Conservation (phyloP, 2,113 vertebrate species). For the Hystrix brachyura region DNA sequence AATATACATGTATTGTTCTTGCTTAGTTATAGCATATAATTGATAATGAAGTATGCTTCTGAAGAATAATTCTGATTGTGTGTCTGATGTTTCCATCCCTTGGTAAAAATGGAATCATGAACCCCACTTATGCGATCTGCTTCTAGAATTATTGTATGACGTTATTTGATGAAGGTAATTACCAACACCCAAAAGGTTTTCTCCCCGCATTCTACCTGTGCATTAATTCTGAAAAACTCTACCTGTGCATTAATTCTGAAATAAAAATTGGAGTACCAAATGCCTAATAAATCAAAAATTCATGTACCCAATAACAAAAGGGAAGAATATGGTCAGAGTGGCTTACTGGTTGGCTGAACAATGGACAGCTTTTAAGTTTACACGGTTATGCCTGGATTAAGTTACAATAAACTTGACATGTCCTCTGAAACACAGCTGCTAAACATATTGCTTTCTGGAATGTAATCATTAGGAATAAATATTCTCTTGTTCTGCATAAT, state of each 20-base stretch:
- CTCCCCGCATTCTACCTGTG: constrained; percentile 41
- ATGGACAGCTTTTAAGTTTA: constrained; percentile 70
- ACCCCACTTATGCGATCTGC: constrained; percentile 27
- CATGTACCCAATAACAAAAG: constrained; percentile 59
- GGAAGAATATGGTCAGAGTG: constrained; percentile 57
- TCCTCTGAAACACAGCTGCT: constrained; percentile 78
- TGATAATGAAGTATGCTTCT: constrained; percentile 58
- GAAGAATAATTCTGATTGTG: constrained; percentile 57
- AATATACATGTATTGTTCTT: constrained; percentile 48
- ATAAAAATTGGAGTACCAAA: constrained; percentile 67
- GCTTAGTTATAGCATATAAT: constrained; percentile 28
- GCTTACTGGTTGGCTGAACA: constrained; percentile 52
- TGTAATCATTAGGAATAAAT: constrained; percentile 74
- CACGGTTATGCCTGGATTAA: constrained; percentile 64
- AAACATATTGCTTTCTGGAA: constrained; percentile 75
- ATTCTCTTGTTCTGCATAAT: constrained; percentile 56
- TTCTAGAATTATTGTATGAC: constrained; percentile 68
- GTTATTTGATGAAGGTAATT: constrained; percentile 70
- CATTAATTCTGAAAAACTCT: constrained; percentile 67
- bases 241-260: constrained; percentile 61
- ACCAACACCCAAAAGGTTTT: constrained; percentile 36
- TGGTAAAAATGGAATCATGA: constrained; percentile 58
- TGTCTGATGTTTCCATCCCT: constrained; percentile 37
- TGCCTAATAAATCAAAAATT: constrained; percentile 63
- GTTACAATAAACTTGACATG: constrained; percentile 69